A percentile compares a stretch with the other conserved stretches of the same genome.
Conservation (phyloP, 1,140 invertebrate genomes). For the Hylaeus anthracinus region DNA sequence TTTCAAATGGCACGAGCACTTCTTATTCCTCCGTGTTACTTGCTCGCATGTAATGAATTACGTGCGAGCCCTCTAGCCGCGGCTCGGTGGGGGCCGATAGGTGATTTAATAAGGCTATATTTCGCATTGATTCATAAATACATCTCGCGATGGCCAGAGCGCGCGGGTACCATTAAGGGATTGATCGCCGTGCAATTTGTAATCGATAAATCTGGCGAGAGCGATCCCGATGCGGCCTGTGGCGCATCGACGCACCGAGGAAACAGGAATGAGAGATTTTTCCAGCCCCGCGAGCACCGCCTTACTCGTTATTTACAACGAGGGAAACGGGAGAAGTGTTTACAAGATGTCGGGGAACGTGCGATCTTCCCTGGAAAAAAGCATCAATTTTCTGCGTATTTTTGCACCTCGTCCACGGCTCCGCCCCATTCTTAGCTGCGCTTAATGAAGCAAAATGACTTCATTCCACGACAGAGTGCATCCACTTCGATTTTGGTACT, state of each 20-base stretch:
- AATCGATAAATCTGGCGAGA: conserved; percentile 71
- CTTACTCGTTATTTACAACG: conserved; percentile 54
- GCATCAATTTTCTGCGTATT: conserved; percentile 23
- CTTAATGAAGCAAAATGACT: conserved; percentile 8
- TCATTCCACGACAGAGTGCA: background rate
- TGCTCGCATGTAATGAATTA: too few species aligned
- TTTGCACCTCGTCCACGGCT: background rate
- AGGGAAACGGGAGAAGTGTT: conserved; percentile 17
- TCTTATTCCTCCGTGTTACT: too few species aligned
- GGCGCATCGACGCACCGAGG: conserved; percentile 21
- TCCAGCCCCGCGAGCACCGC: conserved; percentile 29
- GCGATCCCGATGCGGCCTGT: conserved; percentile 44
- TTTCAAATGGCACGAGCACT: too few species aligned
- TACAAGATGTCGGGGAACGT: background rate
- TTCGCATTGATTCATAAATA: conserved; percentile 70
- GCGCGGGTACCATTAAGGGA: conserved; percentile 68
- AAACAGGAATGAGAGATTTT: conserved; percentile 63
- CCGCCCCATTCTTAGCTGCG: background rate
- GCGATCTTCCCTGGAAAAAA: background rate
- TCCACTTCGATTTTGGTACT: too few species aligned
- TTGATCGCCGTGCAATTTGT: conserved; percentile 72
- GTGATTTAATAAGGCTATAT: conserved; percentile 69
- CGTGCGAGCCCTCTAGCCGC: conserved; percentile 25
- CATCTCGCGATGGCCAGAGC: conserved; percentile 37
- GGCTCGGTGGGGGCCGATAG: conserved; percentile 44